phyloP scores from a whole-genome alignment of 37 sponge, comb jelly and placozoan species.

The Chondrosia reniformis region DNA sequence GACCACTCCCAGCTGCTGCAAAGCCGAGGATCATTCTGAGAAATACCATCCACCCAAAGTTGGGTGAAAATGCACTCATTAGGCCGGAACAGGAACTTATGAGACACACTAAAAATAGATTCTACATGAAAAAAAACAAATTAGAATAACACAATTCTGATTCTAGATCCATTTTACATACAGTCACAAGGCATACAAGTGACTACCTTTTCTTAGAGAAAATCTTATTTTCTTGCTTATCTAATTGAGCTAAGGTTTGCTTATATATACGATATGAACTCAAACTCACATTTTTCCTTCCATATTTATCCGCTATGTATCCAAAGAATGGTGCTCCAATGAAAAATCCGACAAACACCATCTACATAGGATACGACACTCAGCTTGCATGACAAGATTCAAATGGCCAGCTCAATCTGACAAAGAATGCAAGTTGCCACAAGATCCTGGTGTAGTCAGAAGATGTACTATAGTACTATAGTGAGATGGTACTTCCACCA shows the following conservation, averaged over 20 bases:
- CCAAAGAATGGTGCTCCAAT: constrained; percentile 13
- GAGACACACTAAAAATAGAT: no score
- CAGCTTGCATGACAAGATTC: not conserved
- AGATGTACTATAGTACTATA: not conserved
- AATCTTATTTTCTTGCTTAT: no score
- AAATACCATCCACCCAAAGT: constrained; percentile 29
- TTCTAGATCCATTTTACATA: no score
- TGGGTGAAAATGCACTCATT: constrained; percentile 42
- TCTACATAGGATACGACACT: not conserved
- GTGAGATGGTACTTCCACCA: no score
- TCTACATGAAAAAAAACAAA: no score
- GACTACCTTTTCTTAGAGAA: no score
- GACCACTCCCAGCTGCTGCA: constrained; percentile 10
- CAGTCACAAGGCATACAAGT: no score
- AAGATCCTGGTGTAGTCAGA: not conserved
- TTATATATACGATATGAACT: not conserved
- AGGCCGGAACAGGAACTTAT: no score
- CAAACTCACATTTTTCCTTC: constrained; percentile 9
- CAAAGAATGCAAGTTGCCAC: not conserved
- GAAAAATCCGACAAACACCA: constrained; percentile 27
- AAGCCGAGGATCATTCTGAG: constrained; percentile 27
- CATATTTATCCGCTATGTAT: constrained; percentile 13
- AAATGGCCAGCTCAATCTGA: no score
- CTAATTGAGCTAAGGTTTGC: no score
- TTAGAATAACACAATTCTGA: no score